Percentiles rank a stretch among this genome's conserved stretches.
Conservation (phyloP, 2,888 invertebrate species). For the Orthosia incerta region DNA sequence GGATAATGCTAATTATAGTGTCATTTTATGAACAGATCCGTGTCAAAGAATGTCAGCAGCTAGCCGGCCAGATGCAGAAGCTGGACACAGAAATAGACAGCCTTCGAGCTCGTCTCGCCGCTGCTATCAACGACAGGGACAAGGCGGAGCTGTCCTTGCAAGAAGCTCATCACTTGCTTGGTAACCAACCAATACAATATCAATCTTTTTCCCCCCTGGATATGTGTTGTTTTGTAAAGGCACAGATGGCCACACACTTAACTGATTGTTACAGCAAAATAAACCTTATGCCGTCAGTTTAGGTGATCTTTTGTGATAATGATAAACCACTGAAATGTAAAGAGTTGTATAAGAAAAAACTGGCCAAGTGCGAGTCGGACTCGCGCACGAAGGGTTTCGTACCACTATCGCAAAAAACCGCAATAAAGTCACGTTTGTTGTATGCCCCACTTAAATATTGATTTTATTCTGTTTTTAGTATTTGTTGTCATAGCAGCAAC, state of each 20-base stretch:
- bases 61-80: slow-evolving; percentile 83
- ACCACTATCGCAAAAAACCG: too few species aligned
- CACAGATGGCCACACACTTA: rapidly evolving
- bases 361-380: too few species aligned
- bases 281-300: background rate
- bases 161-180: slow-evolving; percentile 92
- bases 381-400: too few species aligned
- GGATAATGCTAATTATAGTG: background rate
- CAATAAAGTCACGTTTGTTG: too few species aligned
- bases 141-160: slow-evolving; percentile 90
- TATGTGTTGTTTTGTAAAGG: background rate
- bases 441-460: too few species aligned
- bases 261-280: slow-evolving; percentile 4
- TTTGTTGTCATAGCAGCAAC: too few species aligned
- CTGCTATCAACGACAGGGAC: slow-evolving; percentile 92
- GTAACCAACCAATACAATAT: slow-evolving; percentile 71
- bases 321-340: background rate
- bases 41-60: slow-evolving; percentile 85
- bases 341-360: background rate
- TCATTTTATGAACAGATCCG: slow-evolving; percentile 81
- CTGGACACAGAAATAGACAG: slow-evolving; percentile 85
- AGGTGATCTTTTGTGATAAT: background rate
- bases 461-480: too few species aligned
- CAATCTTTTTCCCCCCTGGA: background rate
- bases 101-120: slow-evolving; percentile 89